Base-by-base conservation (phyloP, 2,113 vertebrate species). In the Pithys albifrons region DNA sequence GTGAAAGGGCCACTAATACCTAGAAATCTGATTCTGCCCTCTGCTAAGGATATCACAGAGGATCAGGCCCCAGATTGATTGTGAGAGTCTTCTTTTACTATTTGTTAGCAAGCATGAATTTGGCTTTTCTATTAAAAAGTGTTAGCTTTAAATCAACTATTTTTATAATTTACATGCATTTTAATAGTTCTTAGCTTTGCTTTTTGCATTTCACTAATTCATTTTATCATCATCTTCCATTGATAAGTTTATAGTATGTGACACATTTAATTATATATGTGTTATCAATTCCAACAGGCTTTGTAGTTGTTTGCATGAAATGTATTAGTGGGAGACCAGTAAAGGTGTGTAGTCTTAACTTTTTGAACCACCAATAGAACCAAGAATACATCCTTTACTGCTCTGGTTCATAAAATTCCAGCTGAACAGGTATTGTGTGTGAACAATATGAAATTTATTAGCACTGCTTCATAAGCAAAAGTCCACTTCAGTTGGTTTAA, bases 291-390 rank as follows among this genome's bases (percentile, higher is more conserved):
- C 76, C 15, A 91, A 48, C 27, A 79, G 84, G 39, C 65, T 93
- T 86, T 94, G 51, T 76, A 67, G 82, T 77, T 91, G 61, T 91
- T 95, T 91, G 37, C 27, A 31, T 83, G 79, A 64, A 79, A 39
- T 22, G 10, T 65, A 87, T 78, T 57, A 54, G 48, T 25, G 81
- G 58, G 59, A 90, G 61, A 86, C 89, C 69, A 48, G 48, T 48
- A 77, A 88, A 80, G 55, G n/a, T 57, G 57, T 54, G 43, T 62
- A n/a, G 8, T 93, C 75, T 94, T 96, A 89, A 88, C 83, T 95
- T 93, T 92, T 92, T 88, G 88, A 89, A 83, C 77, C 64, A 91
- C 75, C 88, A 96, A 91, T 70, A 96, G 97, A 94, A 69, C 16
- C 18, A 81, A 71, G 37, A 48, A 37, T 41, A 59, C 35, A 33